Evolutionary conservation across 2,113 vertebrate genomes (phyloP), one percentile per base, ranked within the genome.

Genomic region (Boleophthalmus pectinirostris): DNA sequence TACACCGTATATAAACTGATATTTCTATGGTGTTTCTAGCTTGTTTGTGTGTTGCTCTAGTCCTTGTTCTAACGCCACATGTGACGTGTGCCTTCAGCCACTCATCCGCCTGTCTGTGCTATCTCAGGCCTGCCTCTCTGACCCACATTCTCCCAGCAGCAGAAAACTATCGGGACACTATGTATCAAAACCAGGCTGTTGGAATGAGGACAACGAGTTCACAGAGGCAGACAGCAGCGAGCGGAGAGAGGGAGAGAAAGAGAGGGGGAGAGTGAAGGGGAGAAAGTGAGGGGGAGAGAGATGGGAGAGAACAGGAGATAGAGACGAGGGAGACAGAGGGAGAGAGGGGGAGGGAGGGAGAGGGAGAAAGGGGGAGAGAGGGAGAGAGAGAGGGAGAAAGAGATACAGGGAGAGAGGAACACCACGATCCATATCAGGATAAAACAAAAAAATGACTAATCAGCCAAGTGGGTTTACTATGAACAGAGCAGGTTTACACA

Each of bases 121-220:
- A 68, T 82, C 72, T 79, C 66, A 13, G 66, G 35, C 79, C 77
- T 70, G 56, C 77, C 69, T 73, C 66, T 57, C 76, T 89, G 87
- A 87, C 90, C 89, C 75, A 91, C 77, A 88, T 90, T 87, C 80
- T 82, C 75, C 68, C 58, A 14, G 56, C 58, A 61, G 21, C 38
- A 66, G 81, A 73, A 71, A 74, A 78, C 81, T 76, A 82, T 72
- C 82, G 66, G 82, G 75, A 83, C 78, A 47, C 57, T 60, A 53
- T 83, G 85, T 68, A 77, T 83, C 74, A 71, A 79, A 92, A 82
- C 63, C 85, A 85, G 82, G 88, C 80, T 80, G 66, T 61, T 71
- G 82, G 72, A 90, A 90, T 72, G 81, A 90, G 82, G 79, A 82
- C 84, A 87, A 66, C 35, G 45, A 80, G 85, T 80, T 71, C 80